These are phyloP conservation scores for Corythaeola cristata DNA, from an alignment of 2,113 vertebrate species.

Conservation along the genomic window DNA sequence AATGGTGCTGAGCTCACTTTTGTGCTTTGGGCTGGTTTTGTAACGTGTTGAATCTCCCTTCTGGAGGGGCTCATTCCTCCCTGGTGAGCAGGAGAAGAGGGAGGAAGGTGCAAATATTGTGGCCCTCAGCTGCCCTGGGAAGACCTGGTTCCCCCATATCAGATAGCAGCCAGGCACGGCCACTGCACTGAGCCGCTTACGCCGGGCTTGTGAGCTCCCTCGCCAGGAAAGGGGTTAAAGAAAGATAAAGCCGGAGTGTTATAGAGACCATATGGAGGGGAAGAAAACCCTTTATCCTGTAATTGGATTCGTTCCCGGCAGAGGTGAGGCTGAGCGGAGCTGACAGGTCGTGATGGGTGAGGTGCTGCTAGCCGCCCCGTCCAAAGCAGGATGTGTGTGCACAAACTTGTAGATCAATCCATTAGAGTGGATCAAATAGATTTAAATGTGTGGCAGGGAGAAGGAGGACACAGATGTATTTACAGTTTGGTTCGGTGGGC, in stretches of 20 bases:
- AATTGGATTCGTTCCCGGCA: slow-evolving; percentile 25
- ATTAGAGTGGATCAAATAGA: slow-evolving; percentile 49
- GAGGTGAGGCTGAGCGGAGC: slow-evolving; percentile 48
- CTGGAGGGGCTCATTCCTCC: not conserved
- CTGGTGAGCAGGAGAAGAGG: not conserved
- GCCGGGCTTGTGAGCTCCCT: slow-evolving; percentile 6
- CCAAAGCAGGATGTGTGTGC: slow-evolving; percentile 65
- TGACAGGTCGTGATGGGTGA: slow-evolving; percentile 54
- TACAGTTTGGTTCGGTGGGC: not conserved
- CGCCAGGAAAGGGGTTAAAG: slow-evolving; percentile 68
- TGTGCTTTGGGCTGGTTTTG: not conserved
- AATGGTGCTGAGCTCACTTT: fast-evolving
- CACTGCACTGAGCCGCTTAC: not conserved
- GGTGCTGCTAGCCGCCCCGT: slow-evolving; percentile 30
- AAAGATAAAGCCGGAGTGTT: slow-evolving; percentile 47
- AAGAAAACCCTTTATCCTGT: slow-evolving; percentile 61
- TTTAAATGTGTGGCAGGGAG: slow-evolving; percentile 25
- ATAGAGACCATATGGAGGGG: slow-evolving; percentile 41
- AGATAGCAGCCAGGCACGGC: not conserved
- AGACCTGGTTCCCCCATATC: not conserved
- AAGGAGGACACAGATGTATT: slow-evolving; percentile 28
- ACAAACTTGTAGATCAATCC: slow-evolving; percentile 61
- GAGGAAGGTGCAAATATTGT: not conserved
- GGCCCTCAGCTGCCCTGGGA: not conserved
- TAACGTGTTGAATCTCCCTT: not conserved